phyloP scores from a whole-genome alignment of 2,797 vertebrate genomes.

The Odontamblyopus rebecca region DNA sequence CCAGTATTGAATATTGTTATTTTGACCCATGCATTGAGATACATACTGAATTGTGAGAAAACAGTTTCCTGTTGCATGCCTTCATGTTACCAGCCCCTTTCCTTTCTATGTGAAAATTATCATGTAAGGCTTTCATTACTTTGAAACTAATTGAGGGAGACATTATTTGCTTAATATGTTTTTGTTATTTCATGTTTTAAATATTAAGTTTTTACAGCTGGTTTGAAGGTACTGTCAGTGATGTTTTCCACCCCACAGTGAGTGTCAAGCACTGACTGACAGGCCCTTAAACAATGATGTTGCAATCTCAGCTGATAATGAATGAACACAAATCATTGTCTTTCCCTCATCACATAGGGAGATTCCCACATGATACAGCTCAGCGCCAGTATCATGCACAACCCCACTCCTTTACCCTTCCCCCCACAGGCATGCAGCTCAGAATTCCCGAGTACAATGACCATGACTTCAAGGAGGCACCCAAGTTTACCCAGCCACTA shows the following conservation, averaged over 20 bases:
- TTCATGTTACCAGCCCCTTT: not conserved
- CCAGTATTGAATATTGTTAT: too few species aligned
- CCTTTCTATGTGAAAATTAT: not conserved
- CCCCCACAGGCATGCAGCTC: conserved; percentile 84
- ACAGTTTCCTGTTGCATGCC: not conserved
- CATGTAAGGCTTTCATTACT: not conserved
- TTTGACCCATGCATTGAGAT: too few species aligned
- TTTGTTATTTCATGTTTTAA: conserved; percentile 9
- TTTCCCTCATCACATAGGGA: conserved; percentile 76
- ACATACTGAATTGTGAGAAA: not conserved
- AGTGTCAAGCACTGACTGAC: conserved; percentile 56
- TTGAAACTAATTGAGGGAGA: conserved; percentile 16
- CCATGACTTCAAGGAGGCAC: conserved; percentile 89
- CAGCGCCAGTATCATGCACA: conserved; percentile 73
- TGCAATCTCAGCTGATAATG: conserved; percentile 41
- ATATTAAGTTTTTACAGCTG: conserved; percentile 30
- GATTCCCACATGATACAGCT: conserved; percentile 76
- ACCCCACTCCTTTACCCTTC: conserved; percentile 74
- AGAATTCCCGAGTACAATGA: conserved; percentile 88
- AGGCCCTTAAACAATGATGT: conserved; percentile 53
- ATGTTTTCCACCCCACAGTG: conserved; percentile 53
- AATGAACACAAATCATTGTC: conserved; percentile 62
- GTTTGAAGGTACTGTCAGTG: conserved; percentile 67
- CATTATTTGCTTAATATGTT: not conserved
- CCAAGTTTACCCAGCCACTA: conserved; percentile 92